phyloP scores from a whole-genome alignment of 2,113 vertebrate genomes.

The Lophius piscatorius region DNA sequence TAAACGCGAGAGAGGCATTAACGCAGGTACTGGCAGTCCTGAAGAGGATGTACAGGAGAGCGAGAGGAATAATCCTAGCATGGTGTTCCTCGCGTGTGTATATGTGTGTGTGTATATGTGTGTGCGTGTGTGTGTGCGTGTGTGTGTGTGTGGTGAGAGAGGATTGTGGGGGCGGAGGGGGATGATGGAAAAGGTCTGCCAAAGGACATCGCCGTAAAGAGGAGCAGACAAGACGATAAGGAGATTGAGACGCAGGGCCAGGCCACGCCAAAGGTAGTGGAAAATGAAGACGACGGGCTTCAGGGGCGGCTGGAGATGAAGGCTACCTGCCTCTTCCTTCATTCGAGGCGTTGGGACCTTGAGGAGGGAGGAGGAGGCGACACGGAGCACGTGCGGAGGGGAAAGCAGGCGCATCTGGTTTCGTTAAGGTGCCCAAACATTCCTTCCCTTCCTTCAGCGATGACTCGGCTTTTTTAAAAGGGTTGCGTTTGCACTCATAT shows the following conservation, averaged over 20 bases:
- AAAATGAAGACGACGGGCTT: conserved; percentile 42
- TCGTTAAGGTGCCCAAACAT: conserved; percentile 77
- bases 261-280: conserved; percentile 27
- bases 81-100: conserved; percentile 11
- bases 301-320: conserved; percentile 31
- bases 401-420: conserved; percentile 76
- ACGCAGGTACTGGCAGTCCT: conserved; percentile 61
- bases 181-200: conserved; percentile 45
- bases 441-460: conserved; percentile 75
- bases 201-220: conserved; percentile 36
- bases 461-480: conserved; percentile 74
- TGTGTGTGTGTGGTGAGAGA: conserved; percentile 25
- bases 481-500: conserved; percentile 74
- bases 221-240: conserved; percentile 57
- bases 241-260: conserved; percentile 55
- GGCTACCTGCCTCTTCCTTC: conserved; percentile 35
- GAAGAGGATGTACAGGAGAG: conserved; percentile 66
- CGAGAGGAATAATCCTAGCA: conserved; percentile 60
- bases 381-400: conserved; percentile 49
- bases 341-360: conserved; percentile 51
- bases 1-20: conserved; percentile 37
- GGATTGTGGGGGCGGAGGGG: conserved; percentile 24
- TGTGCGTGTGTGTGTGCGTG: conserved; percentile 13
- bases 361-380: conserved; percentile 34
- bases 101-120: conserved; percentile 2